Conservation (phyloP, 2,888 invertebrate genomes). For the Tenthredo livida region DNA sequence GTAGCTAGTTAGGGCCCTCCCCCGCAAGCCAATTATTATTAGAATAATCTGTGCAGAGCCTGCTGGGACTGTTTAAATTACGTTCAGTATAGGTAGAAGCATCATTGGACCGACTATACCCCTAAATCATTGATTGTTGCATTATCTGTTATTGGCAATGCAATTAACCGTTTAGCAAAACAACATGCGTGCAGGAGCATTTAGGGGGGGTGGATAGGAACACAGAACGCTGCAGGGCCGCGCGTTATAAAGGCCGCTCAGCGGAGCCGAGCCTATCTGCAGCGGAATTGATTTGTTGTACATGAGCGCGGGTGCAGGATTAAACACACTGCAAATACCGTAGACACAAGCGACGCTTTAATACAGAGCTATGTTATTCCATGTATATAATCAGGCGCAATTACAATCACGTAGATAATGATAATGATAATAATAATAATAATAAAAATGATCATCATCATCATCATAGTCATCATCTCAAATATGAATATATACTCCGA, state of each 20-base stretch:
- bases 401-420: constrained; percentile 75
- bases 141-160: constrained; percentile 78
- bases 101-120: constrained; percentile 64
- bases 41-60: constrained; percentile 74
- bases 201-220: not conserved
- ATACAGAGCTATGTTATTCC: constrained; percentile 62
- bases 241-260: constrained; percentile 53
- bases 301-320: constrained; percentile 63
- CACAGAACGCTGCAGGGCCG: constrained; percentile 40
- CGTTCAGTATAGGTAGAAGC: constrained; percentile 65
- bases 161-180: constrained; percentile 77
- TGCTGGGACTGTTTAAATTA: constrained; percentile 75
- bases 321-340: constrained; percentile 65
- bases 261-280: constrained; percentile 51
- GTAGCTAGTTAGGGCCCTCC: not conserved
- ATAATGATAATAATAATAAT: constrained; percentile 15
- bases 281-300: constrained; percentile 66
- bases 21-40: constrained; percentile 71
- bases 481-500: not conserved
- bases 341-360: constrained; percentile 52
- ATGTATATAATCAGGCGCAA: constrained; percentile 75
- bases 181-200: constrained; percentile 58
- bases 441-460: not conserved
- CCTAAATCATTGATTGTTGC: constrained; percentile 77
- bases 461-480: constrained; percentile 14